Evolutionary conservation across 37 sponge, comb jelly and placozoan genomes (phyloP).

Genomic region (Bolinopsis microptera): DNA sequence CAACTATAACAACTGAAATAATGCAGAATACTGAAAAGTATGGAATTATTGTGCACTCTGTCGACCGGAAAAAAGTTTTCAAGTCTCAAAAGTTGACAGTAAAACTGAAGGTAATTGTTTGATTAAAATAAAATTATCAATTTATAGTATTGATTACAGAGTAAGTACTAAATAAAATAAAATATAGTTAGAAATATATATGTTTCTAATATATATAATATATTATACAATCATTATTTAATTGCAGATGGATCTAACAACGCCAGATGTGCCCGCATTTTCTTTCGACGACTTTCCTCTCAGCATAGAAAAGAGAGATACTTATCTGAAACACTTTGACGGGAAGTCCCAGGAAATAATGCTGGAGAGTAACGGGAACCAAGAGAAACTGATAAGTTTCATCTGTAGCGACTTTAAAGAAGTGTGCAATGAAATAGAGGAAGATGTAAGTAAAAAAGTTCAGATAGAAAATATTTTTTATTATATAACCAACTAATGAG

Average conservation of each 20-base stretch:
- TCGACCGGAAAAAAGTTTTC: not conserved
- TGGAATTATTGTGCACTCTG: not conserved
- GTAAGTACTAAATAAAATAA: too few species aligned
- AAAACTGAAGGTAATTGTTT: not conserved
- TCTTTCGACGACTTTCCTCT: slow-evolving; percentile 25
- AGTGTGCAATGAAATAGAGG: slow-evolving; percentile 1
- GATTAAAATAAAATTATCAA: too few species aligned
- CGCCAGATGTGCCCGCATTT: not conserved
- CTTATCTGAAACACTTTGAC: not conserved
- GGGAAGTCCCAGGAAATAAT: not conserved
- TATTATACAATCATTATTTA: too few species aligned
- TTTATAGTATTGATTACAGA: too few species aligned
- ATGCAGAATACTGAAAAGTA: not conserved
- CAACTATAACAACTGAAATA: not conserved
- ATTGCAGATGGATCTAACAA: slow-evolving; percentile 4
- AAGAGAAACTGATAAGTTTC: not conserved
- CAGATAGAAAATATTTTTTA: too few species aligned
- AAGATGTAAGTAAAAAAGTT: slow-evolving; percentile 14
- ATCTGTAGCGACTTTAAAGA: slow-evolving; percentile 10
- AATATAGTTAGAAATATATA: too few species aligned
- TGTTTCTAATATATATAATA: too few species aligned
- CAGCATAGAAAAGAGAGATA: slow-evolving; percentile 20
- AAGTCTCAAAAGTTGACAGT: not conserved
- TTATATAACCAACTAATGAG: too few species aligned
- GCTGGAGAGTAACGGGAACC: not conserved